Conservation (phyloP, 2,888 invertebrate species). For the Lumbricus terrestris region DNA sequence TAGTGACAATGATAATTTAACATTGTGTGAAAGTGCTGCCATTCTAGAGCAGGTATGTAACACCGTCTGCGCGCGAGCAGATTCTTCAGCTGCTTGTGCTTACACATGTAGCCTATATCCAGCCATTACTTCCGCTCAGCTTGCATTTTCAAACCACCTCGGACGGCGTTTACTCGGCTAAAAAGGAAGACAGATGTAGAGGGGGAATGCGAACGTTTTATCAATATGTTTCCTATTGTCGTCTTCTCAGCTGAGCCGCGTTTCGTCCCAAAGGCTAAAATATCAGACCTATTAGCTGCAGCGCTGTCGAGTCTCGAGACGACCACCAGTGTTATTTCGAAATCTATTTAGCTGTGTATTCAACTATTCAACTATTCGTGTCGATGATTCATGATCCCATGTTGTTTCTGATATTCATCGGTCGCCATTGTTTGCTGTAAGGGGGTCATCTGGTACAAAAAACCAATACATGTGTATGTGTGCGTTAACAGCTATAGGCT, state of each 20-base stretch:
- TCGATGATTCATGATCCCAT: not conserved
- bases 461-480: not conserved
- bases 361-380: too few relatives aligned
- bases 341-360: slow-evolving; percentile 3
- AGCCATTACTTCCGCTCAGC: too few relatives aligned
- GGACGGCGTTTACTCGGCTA: too few relatives aligned
- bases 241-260: not conserved
- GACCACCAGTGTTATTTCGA: not conserved
- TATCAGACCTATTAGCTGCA: not conserved
- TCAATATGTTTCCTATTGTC: not conserved
- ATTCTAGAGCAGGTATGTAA: too few relatives aligned
- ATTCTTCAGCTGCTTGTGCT: too few relatives aligned
- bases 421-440: not conserved
- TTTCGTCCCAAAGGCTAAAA: not conserved
- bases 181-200: not conserved
- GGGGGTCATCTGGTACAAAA: not conserved
- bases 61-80: too few relatives aligned
- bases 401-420: not conserved
- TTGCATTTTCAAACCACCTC: too few relatives aligned
- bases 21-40: too few relatives aligned
- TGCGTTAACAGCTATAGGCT: not conserved
- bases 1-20: too few relatives aligned
- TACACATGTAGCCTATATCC: too few relatives aligned
- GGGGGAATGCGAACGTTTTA: not conserved
- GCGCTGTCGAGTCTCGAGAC: not conserved